A percentile compares a stretch with the other conserved stretches of the same genome.
phyloP scores from a whole-genome alignment of 2,888 invertebrate species.

The Rhagophthalmus giganteus region DNA sequence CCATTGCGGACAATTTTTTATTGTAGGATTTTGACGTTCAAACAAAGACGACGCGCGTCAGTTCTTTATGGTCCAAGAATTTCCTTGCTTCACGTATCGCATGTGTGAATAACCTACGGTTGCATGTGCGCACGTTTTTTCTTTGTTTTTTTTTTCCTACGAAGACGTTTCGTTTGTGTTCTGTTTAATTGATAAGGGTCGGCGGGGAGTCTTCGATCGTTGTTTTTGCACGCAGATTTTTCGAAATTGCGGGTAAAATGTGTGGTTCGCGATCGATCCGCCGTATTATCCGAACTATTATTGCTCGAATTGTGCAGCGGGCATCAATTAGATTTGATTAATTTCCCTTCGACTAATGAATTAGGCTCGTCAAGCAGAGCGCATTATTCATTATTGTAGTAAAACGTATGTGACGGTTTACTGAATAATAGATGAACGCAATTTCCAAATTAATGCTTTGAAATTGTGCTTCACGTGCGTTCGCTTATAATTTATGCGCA shows the following conservation, averaged over 20 bases:
- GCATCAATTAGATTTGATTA: constrained; percentile 15
- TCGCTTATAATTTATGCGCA: too few relatives aligned
- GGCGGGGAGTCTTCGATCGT: not conserved
- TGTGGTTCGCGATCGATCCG: too few relatives aligned
- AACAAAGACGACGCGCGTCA: too few relatives aligned
- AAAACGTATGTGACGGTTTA: constrained; percentile 10
- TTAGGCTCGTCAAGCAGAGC: constrained; percentile 10
- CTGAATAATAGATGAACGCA: constrained; percentile 13
- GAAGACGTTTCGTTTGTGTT: not conserved
- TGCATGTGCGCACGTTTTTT: constrained; percentile 11
- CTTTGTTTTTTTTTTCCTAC: not conserved
- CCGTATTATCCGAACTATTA: too few relatives aligned
- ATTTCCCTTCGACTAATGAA: constrained; percentile 17
- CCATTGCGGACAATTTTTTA: too few relatives aligned
- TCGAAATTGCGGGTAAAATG: too few relatives aligned
- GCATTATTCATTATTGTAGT: constrained; percentile 3
- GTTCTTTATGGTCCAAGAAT: constrained; percentile 16
- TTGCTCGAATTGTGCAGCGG: too few relatives aligned
- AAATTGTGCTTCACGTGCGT: too few relatives aligned
- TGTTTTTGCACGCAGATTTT: not conserved
- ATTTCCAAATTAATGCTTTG: constrained; percentile 6
- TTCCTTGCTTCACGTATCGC: constrained; percentile 11
- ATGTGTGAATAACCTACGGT: constrained; percentile 19
- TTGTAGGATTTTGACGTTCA: too few relatives aligned
- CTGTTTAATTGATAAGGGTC: too few relatives aligned